Evolutionary conservation across 1,140 invertebrate species (phyloP).

Genomic region (Temnothorax nylanderi): DNA sequence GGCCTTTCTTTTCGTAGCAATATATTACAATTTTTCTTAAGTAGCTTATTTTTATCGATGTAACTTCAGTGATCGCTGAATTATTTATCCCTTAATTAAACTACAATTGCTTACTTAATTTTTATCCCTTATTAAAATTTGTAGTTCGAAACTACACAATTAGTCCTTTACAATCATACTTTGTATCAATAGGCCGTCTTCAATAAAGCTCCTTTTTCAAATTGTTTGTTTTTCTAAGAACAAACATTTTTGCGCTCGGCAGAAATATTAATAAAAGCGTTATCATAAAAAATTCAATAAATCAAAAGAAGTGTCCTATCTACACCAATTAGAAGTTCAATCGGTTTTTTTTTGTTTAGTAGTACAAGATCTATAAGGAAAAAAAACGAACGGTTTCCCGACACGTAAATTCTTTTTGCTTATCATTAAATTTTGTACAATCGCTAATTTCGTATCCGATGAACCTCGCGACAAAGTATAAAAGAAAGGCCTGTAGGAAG

Average conservation of each 20-base stretch:
- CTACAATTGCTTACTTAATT: background rate
- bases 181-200: conserved; percentile 2
- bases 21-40: conserved; percentile 9
- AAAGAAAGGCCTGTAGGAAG: conserved; percentile 67
- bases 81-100: conserved; percentile 12
- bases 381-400: background rate
- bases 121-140: conserved; percentile 1
- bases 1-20: conserved; percentile 60
- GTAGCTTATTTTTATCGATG: background rate
- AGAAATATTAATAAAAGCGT: background rate
- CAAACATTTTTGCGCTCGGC: background rate
- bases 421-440: conserved; percentile 22
- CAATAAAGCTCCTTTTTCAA: background rate
- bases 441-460: background rate
- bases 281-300: background rate
- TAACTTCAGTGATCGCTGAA: conserved; percentile 18
- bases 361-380: background rate
- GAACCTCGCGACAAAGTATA: background rate
- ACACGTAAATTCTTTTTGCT: background rate
- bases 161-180: background rate
- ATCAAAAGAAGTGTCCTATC: background rate
- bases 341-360: background rate
- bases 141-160: background rate
- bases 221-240: background rate
- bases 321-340: background rate